A percentile compares a stretch with the other conserved stretches of the same genome.
These are phyloP conservation scores for Pachyramphus minor DNA, from an alignment of 2,113 vertebrate genomes.

Conservation along the genomic window DNA sequence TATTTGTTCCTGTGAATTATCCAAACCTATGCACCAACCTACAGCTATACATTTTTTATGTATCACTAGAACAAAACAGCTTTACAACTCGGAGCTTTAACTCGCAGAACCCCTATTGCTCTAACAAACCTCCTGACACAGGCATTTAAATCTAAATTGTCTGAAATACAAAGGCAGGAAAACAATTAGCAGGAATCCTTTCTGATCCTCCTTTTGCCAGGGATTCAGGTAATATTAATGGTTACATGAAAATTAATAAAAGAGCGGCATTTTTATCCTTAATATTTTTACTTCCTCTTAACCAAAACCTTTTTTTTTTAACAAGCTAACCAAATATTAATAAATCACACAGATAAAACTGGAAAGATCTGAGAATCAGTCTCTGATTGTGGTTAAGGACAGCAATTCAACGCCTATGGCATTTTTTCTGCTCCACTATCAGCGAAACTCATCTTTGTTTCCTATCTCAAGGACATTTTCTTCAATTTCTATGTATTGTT, in stretches of 20 bases:
- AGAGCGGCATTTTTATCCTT: not conserved
- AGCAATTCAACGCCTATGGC: not conserved
- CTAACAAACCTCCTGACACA: not conserved
- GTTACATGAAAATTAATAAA: not conserved
- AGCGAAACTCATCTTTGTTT: constrained; percentile 7
- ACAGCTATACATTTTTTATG: not conserved
- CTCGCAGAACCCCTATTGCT: not conserved
- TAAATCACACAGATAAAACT: not conserved
- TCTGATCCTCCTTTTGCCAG: not conserved
- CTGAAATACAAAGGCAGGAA: not conserved
- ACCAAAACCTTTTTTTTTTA: not conserved
- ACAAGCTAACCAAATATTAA: not conserved
- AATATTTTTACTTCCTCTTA: not conserved
- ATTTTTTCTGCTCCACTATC: not conserved
- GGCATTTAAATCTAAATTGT: not conserved
- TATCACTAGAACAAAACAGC: not conserved
- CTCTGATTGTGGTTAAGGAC: not conserved
- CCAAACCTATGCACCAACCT: not conserved
- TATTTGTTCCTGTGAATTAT: not conserved
- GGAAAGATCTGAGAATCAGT: not conserved
- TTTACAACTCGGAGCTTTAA: not conserved
- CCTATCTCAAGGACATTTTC: not conserved
- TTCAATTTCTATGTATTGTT: not conserved
- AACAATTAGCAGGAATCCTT: constrained; percentile 6
- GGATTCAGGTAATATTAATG: not conserved